Base-by-base conservation (phyloP, 1,140 invertebrate species). In the Zaprionus taronus region DNA sequence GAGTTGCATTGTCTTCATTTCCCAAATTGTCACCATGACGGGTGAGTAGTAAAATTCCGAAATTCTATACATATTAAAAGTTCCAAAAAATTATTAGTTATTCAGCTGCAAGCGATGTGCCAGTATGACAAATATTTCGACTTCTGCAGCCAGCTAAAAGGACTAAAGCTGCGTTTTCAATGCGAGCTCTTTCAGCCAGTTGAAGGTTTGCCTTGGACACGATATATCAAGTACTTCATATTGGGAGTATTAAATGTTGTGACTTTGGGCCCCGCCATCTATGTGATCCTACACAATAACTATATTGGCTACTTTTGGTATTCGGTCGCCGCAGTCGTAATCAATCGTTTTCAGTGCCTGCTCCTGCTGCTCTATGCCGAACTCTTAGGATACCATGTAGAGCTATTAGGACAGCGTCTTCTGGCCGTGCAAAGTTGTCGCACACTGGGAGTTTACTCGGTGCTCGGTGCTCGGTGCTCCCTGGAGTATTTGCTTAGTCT, bases 351-450 rank as follows among this genome's bases (percentile, higher is more conserved):
- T 17, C 84, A 91, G 36, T 79, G 72, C 14, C 53, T 90, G 14
- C 70, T 91, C 5, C 15, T 91, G 9, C n/a, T 90, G n/a, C 60
- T 91, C 4, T 81, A 85, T 20, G 57, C 71, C 7, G 80, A 83
- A 5, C 28, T 86, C 1, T n/a, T 91, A 55, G 73, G 72, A 2
- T 74, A 70, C 15, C 83, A 91, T 26, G 68, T 72, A 7, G 62
- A 72, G 7, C 57, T 77, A 0, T 24, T 91, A 22, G 71, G 61
- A 9, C 28, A 31, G 2, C 77, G 83, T 3, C 26, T 91, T 0
- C 57, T 47, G 17, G 71, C 62, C 2, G 57, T 90, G 1, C 70
- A 83, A 14, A 56, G 34, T 36, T 80, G 49, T 61, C 86, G 78
- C 4, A 6, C 31, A 5, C 15, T 49, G 11, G 66, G 58, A 2